Evolutionary conservation across 2,888 invertebrate genomes (phyloP), one percentile per base, ranked within the genome.

Genomic region (Ceriagrion tenellum): DNA sequence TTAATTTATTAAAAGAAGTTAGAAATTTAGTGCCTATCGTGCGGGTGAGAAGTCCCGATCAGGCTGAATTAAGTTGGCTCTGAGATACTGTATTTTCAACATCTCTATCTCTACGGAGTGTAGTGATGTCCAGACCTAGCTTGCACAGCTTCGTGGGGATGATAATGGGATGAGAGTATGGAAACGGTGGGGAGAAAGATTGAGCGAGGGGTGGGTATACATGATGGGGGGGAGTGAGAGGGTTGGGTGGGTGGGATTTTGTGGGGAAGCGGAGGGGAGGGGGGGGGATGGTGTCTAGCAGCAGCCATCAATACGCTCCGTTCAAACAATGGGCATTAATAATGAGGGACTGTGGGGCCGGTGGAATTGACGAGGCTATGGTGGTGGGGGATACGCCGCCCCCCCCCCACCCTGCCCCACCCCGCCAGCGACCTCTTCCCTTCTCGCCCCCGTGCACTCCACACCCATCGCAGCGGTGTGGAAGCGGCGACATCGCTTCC

Each of bases 311-410:
- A 81, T 81, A 81, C 81, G 81, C 81, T 35, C 81, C 30, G 81
- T 81, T 35, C 81, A 81, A 81, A 81, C 81, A 81, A 81, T 81
- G 81, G 81, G 81, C 35, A 81, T 81, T 81, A 81, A 81, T 81
- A 81, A 81, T 81, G 81, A 81, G 81, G 81, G 69, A 6, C 30
- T 16, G 81, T 35, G 30, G 35, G 81, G 30, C 59, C 35, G 81
- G 81, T 18, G 30, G 81, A 35, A 81, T 81, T 30, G 35, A 81
- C 81, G 81, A 35, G 30, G n/a, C 6, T 26, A 47, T 47, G 47
- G 69, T 59, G 59, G 59, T 59, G 59, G 0, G 69, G 59, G 59
- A 26, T 10, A 26, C 3, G 26, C 26, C 26, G 10, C 12, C 69
- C 26, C 23, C 69, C n/a, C 69, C 1, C 1, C 81, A 1, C 16